These are phyloP conservation scores for Dolichoris vasculosae DNA, from an alignment of 1,140 invertebrate species.

Conservation along the genomic window DNA sequence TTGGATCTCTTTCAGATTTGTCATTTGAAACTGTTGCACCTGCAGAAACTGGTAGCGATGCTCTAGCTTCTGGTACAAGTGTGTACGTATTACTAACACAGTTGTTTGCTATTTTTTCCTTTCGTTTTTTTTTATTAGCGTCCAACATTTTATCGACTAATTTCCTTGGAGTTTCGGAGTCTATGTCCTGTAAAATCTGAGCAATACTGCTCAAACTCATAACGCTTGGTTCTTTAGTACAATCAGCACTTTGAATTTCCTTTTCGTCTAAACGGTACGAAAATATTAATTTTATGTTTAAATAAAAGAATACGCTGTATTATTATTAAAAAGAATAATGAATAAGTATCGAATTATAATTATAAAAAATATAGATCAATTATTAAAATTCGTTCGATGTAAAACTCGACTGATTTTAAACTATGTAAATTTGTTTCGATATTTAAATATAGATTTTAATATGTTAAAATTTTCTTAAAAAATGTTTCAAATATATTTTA, in stretches of 20 bases:
- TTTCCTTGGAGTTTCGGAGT: slow-evolving; percentile 62
- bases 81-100: slow-evolving; percentile 56
- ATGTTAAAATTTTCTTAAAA: no score
- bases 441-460: no score
- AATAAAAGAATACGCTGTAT: slow-evolving; percentile 11
- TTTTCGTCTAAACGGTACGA: slow-evolving; percentile 22
- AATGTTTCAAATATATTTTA: no score
- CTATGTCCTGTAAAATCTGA: slow-evolving; percentile 62
- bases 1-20: slow-evolving; percentile 53
- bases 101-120: slow-evolving; percentile 38
- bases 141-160: slow-evolving; percentile 68
- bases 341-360: no score
- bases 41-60: slow-evolving; percentile 57
- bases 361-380: no score
- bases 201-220: slow-evolving; percentile 70
- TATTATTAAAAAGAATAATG: no score
- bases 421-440: no score
- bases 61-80: slow-evolving; percentile 50
- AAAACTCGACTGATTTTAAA: no score
- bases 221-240: slow-evolving; percentile 57
- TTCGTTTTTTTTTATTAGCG: slow-evolving; percentile 63
- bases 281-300: slow-evolving; percentile 8
- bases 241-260: slow-evolving; percentile 50
- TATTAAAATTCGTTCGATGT: no score
- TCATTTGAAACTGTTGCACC: slow-evolving; percentile 33